Evolutionary conservation across 2,888 invertebrate species (phyloP).

Genomic region (Volucella bombylans): DNA sequence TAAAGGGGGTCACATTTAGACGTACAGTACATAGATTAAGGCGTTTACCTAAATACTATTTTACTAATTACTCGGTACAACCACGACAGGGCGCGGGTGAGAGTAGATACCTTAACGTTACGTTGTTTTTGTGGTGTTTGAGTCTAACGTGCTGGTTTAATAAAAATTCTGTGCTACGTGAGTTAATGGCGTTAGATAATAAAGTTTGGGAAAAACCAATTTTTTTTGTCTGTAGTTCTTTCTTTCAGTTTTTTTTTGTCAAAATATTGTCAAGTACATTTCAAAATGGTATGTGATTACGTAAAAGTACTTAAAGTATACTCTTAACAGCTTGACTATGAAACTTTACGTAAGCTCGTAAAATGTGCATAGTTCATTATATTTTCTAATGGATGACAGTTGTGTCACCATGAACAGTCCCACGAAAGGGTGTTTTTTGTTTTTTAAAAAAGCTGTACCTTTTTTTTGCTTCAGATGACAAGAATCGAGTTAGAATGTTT

Average conservation of each 20-base stretch:
- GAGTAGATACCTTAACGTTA: not conserved
- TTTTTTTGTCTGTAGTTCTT: conserved; percentile 22
- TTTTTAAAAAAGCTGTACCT: too few species aligned
- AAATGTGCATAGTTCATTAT: too few species aligned
- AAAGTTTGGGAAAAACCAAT: conserved; percentile 41
- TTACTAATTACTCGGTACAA: conserved; percentile 36
- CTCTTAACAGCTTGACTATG: too few species aligned
- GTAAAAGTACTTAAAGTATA: too few species aligned
- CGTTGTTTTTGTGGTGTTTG: conserved; percentile 22
- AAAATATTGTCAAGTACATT: not conserved
- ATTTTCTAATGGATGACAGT: too few species aligned
- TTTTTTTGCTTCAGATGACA: too few species aligned
- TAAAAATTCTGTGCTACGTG: conserved; percentile 37
- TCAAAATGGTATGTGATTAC: not conserved
- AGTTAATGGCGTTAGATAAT: conserved; percentile 38
- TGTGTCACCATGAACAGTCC: too few species aligned
- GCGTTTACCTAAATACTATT: conserved; percentile 56
- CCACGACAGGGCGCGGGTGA: not conserved
- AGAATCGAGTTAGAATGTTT: too few species aligned
- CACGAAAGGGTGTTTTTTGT: too few species aligned
- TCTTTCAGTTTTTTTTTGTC: not conserved
- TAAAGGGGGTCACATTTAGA: not conserved
- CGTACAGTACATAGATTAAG: conserved; percentile 29
- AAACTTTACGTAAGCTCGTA: too few species aligned
- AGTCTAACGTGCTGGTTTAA: conserved; percentile 31